phyloP scores from a whole-genome alignment of 2,797 vertebrate genomes.

The Coregonus suidteri region DNA sequence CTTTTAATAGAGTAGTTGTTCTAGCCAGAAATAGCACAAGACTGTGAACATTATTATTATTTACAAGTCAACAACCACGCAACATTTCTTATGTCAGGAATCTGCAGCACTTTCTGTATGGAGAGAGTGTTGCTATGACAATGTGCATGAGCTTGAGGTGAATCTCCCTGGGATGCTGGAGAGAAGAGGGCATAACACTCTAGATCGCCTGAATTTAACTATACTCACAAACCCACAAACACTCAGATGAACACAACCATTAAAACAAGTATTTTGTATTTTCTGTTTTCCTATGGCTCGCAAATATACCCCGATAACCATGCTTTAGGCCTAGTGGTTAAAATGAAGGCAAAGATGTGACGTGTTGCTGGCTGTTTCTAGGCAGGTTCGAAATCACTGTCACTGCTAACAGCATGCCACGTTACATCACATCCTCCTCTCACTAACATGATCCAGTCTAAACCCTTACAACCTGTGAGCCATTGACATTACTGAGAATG shows the following conservation, averaged over 20 bases:
- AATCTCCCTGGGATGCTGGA: background rate
- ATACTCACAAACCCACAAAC: background rate
- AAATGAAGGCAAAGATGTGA: background rate
- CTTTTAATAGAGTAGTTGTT: background rate
- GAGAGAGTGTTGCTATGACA: constrained; percentile 4
- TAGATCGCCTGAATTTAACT: background rate
- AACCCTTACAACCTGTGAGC: background rate
- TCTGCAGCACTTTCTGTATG: background rate
- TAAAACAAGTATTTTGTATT: background rate
- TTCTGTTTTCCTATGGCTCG: background rate
- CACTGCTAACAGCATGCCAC: background rate
- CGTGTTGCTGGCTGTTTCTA: background rate
- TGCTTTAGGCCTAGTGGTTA: background rate
- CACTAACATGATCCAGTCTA: background rate
- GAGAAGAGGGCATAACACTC: background rate
- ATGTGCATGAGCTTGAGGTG: background rate
- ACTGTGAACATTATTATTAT: background rate
- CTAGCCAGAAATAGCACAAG: background rate
- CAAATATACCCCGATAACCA: background rate
- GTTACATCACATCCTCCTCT: background rate
- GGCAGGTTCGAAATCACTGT: background rate
- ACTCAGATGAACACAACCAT: background rate
- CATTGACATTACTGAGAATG: background rate
- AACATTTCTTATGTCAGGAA: background rate
- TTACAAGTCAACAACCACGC: background rate